These are phyloP conservation scores for Drymodes brunneopygia DNA, from an alignment of 2,113 vertebrate species.

Conservation along the genomic window DNA sequence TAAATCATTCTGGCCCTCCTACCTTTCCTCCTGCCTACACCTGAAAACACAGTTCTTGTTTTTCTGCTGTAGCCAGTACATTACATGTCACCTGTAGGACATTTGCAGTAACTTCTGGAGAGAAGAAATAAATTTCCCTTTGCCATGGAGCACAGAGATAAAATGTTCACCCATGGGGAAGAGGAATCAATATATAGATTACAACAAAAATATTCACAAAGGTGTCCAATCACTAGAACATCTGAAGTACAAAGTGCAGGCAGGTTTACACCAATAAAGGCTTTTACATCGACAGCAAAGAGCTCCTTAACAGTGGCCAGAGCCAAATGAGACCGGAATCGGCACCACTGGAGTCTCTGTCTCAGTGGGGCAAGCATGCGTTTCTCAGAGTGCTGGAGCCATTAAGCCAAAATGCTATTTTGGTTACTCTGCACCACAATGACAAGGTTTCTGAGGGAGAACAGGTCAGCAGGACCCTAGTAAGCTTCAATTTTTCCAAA, in stretches of 20 bases:
- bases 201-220: not conserved
- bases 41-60: not conserved
- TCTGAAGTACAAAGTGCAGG: not conserved
- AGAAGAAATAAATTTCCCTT: not conserved
- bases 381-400: not conserved
- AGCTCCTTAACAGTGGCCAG: not conserved
- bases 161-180: not conserved
- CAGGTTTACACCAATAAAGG: not conserved
- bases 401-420: not conserved
- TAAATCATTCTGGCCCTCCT: not conserved
- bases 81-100: not conserved
- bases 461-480: not conserved
- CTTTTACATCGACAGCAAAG: not conserved
- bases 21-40: not conserved
- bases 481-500: not conserved
- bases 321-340: not conserved
- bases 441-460: not conserved
- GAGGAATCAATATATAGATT: not conserved
- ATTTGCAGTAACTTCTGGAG: not conserved
- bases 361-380: fast-evolving
- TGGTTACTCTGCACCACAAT: not conserved
- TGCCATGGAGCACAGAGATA: not conserved
- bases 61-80: not conserved
- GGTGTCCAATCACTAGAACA: not conserved
- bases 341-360: not conserved